phyloP scores from a whole-genome alignment of 2,888 invertebrate species.

The Lissonota sp. region DNA sequence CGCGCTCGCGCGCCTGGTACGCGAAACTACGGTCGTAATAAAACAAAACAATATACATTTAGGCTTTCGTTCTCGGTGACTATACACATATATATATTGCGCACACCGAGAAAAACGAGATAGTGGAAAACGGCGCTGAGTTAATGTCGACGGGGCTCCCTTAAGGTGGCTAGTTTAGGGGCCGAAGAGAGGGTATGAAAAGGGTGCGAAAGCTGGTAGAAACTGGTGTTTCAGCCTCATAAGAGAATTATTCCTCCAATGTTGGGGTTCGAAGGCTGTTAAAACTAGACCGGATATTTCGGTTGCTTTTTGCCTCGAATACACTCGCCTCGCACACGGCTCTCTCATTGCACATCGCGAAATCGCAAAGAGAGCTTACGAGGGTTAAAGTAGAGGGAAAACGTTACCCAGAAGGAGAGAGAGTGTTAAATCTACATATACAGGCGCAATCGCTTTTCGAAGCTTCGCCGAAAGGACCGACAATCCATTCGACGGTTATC shows the following conservation, averaged over 20 bases:
- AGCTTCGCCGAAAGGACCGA: conserved; percentile 12
- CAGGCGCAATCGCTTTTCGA: conserved; percentile 12
- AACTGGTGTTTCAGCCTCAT: neutral
- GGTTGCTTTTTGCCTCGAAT: conserved; percentile 67
- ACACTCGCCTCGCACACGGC: conserved; percentile 32
- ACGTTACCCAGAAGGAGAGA: conserved; percentile 6
- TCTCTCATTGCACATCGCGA: conserved; percentile 37
- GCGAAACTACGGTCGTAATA: conserved; percentile 74
- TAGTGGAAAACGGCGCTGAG: conserved; percentile 5
- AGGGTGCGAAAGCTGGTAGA: neutral
- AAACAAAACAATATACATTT: conserved; percentile 79
- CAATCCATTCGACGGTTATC: conserved; percentile 70
- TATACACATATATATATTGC: too few relatives aligned
- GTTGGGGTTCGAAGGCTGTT: conserved; percentile 70
- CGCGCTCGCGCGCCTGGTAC: conserved; percentile 75
- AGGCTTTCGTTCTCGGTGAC: conserved; percentile 41
- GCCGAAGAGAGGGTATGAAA: neutral
- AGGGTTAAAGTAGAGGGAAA: conserved; percentile 16
- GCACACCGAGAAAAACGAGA: conserved; percentile 11
- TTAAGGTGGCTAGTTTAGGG: neutral
- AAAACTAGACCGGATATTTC: conserved; percentile 79
- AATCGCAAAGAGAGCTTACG: conserved; percentile 63
- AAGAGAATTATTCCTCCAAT: conserved; percentile 57
- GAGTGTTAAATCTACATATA: conserved; percentile 19
- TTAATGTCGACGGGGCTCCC: neutral